Percentiles rank a stretch among this genome's conserved stretches.
Conservation (phyloP, 2,888 invertebrate genomes). For the Drosophila fungiperda region DNA sequence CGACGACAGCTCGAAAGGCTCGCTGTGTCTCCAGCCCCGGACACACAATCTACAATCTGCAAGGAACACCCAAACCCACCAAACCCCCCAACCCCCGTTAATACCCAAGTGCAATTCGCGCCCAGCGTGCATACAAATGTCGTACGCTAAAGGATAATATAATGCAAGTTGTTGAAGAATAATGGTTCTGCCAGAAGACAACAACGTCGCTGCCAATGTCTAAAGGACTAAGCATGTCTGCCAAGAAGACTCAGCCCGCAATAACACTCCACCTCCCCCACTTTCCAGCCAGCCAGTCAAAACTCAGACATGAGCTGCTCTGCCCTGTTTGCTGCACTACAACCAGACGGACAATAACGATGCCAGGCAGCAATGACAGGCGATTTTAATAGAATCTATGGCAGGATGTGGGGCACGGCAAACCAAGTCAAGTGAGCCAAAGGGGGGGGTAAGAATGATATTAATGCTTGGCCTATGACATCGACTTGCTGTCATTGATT, state of each 20-base stretch:
- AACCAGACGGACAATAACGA: slow-evolving; percentile 69
- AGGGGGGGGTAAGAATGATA: slow-evolving; percentile 31
- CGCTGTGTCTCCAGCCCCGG: slow-evolving; percentile 15
- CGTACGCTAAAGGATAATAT: slow-evolving; percentile 73
- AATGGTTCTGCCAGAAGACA: slow-evolving; percentile 77
- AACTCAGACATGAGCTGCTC: slow-evolving; percentile 21
- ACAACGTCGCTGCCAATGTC: slow-evolving; percentile 61
- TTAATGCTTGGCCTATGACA: slow-evolving; percentile 56
- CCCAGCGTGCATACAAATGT: slow-evolving; percentile 76
- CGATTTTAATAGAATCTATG: slow-evolving; percentile 81
- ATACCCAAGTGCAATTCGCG: slow-evolving; percentile 76
- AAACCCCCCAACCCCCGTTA: slow-evolving; percentile 37
- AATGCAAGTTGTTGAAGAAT: slow-evolving; percentile 78
- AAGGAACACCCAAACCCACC: neutral
- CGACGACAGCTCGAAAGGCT: slow-evolving; percentile 80
- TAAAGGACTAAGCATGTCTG: slow-evolving; percentile 71
- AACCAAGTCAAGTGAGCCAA: slow-evolving; percentile 7
- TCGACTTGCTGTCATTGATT: slow-evolving; percentile 43
- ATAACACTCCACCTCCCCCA: neutral
- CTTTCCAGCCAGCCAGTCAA: neutral
- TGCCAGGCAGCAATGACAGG: slow-evolving; percentile 79
- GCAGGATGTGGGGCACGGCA: neutral
- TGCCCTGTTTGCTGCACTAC: slow-evolving; percentile 16
- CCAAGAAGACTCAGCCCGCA: slow-evolving; percentile 35
- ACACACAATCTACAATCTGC: slow-evolving; percentile 16